Conservation (phyloP, 2,888 invertebrate species). For the Diaprepes abbreviatus region DNA sequence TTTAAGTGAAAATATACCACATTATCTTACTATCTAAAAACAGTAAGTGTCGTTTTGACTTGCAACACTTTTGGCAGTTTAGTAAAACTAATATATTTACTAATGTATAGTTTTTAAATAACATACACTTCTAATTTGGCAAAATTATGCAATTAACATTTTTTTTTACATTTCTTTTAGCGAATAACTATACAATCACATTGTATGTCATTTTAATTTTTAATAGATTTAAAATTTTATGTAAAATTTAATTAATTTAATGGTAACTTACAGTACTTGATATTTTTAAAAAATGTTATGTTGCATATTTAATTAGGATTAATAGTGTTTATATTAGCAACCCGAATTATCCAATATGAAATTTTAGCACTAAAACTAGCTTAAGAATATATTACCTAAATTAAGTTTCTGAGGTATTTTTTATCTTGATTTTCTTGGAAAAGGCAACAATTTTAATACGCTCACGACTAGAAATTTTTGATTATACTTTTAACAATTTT, state of each 20-base stretch:
- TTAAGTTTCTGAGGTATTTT: constrained; percentile 9
- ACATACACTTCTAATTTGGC: background rate
- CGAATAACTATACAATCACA: background rate
- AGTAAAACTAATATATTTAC: background rate
- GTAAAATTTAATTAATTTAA: background rate
- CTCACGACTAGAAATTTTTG: constrained; percentile 11
- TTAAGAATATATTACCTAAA: background rate
- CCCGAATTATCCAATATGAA: background rate
- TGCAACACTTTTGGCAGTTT: too few relatives aligned
- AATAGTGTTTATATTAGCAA: background rate
- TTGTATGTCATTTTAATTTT: constrained; percentile 5
- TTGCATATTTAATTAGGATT: too few relatives aligned
- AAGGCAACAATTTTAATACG: constrained; percentile 19
- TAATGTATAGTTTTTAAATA: background rate
- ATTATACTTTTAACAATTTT: constrained; percentile 12
- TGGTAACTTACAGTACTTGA: too few relatives aligned
- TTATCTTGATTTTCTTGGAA: constrained; percentile 12
- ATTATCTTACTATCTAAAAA: too few relatives aligned
- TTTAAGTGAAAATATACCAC: too few relatives aligned
- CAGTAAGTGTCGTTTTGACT: too few relatives aligned
- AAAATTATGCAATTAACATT: constrained; percentile 1
- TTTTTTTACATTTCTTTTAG: background rate
- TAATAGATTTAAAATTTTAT: background rate
- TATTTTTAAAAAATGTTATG: too few relatives aligned
- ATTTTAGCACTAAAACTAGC: background rate